phyloP scores from a whole-genome alignment of 2,888 invertebrate genomes.

The Belgica antarctica region DNA sequence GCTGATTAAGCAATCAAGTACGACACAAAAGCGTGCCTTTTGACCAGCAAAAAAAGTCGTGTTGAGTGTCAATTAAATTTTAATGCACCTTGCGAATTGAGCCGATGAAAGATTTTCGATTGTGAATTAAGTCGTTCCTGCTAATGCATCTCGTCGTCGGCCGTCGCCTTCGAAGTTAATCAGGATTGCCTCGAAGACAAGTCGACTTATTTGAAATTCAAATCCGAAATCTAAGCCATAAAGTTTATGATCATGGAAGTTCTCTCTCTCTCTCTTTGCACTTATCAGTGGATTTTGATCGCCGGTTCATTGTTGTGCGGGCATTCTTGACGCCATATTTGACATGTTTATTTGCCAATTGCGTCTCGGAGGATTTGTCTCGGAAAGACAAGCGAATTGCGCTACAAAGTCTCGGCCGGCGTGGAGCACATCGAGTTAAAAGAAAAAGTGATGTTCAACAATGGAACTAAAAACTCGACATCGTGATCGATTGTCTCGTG shows the following conservation, averaged over 20 bases:
- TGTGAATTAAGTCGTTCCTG: not conserved
- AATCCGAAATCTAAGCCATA: not conserved
- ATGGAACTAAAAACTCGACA: not conserved
- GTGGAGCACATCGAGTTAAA: too few species aligned
- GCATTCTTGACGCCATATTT: not conserved
- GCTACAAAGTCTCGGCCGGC: too few species aligned
- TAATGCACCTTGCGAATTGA: constrained; percentile 2
- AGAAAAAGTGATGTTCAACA: too few species aligned
- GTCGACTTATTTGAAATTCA: not conserved
- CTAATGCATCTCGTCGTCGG: not conserved
- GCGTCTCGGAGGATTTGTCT: not conserved
- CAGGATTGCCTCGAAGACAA: not conserved
- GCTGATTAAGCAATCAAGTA: not conserved
- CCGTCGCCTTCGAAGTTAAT: not conserved
- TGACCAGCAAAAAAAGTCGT: not conserved
- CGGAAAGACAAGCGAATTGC: not conserved
- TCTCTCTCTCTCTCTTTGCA: not conserved
- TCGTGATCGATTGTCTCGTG: not conserved
- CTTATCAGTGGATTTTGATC: constrained; percentile 9
- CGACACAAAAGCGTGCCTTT: constrained; percentile 15
- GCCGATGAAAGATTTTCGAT: constrained; percentile 3
- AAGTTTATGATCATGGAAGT: not conserved
- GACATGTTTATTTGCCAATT: not conserved
- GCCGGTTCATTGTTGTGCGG: too few species aligned
- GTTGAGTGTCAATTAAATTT: not conserved